Evolutionary conservation across 2,888 invertebrate genomes (phyloP).

Genomic region (Acleris sparsana): DNA sequence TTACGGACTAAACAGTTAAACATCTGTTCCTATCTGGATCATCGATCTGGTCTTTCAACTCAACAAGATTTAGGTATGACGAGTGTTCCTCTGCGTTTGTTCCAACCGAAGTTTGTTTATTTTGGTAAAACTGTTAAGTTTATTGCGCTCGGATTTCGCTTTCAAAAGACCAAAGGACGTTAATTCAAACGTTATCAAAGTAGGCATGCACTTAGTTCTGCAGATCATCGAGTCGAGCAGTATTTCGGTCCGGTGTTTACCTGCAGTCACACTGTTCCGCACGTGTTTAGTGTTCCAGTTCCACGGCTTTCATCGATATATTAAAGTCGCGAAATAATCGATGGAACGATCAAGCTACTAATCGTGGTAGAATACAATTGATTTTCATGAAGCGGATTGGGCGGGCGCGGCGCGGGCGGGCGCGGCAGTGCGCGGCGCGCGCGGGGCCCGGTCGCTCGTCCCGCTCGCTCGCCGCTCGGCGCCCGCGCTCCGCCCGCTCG

Average conservation of each 20-base stretch:
- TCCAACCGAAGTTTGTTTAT: no score
- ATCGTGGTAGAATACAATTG: constrained; percentile 34
- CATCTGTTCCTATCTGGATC: no score
- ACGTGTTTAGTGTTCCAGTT: constrained; percentile 17
- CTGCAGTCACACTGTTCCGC: constrained; percentile 2
- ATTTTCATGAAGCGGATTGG: constrained; percentile 35
- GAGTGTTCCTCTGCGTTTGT: no score
- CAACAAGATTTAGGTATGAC: no score
- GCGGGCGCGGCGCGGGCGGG: constrained; percentile 39
- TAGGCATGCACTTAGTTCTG: no score
- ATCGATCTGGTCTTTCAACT: no score
- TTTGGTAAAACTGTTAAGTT: no score
- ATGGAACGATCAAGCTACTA: constrained; percentile 34
- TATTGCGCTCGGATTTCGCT: no score
- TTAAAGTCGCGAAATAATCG: constrained; percentile 35
- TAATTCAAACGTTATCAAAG: no score
- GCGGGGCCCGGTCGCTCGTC: constrained; percentile 63
- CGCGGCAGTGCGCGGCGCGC: constrained; percentile 73
- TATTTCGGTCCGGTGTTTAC: constrained; percentile 21
- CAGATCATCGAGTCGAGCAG: not conserved
- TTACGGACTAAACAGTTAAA: no score
- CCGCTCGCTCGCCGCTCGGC: constrained; percentile 41
- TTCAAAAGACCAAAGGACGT: no score
- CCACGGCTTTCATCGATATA: constrained; percentile 25
- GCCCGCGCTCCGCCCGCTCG: constrained; percentile 35